phyloP scores from a whole-genome alignment of 2,888 invertebrate species.

The Fragum sueziense region DNA sequence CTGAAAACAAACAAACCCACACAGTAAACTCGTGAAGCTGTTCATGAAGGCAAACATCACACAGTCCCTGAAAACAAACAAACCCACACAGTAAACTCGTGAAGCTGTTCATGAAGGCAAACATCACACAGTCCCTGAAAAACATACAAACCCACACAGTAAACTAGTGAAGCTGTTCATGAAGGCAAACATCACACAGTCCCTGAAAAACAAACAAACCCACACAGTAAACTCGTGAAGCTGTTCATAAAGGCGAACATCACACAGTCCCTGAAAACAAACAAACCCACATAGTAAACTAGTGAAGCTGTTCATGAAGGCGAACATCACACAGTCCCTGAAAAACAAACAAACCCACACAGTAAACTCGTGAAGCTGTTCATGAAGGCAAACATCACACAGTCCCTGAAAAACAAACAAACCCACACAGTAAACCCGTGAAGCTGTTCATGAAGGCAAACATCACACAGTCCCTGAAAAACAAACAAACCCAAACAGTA shows the following conservation, averaged over 20 bases:
- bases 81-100: constrained; percentile 78
- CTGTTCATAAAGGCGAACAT: constrained; percentile 80
- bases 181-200: constrained; percentile 80
- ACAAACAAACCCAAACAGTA: too few species aligned
- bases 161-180: constrained; percentile 78
- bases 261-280: constrained; percentile 81
- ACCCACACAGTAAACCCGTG: too few species aligned
- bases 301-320: constrained; percentile 75
- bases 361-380: too few species aligned
- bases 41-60: constrained; percentile 80
- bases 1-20: constrained; percentile 76
- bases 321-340: constrained; percentile 80
- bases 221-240: constrained; percentile 75
- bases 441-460: too few species aligned
- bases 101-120: constrained; percentile 77
- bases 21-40: constrained; percentile 76
- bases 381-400: too few species aligned
- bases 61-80: constrained; percentile 80
- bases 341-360: too few species aligned
- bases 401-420: too few species aligned
- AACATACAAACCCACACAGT: constrained; percentile 73
- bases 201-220: constrained; percentile 79
- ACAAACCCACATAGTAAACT: constrained; percentile 77
- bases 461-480: too few species aligned
- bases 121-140: constrained; percentile 82